Base-by-base conservation (phyloP, 1,140 invertebrate genomes). In the Galleria mellonella region DNA sequence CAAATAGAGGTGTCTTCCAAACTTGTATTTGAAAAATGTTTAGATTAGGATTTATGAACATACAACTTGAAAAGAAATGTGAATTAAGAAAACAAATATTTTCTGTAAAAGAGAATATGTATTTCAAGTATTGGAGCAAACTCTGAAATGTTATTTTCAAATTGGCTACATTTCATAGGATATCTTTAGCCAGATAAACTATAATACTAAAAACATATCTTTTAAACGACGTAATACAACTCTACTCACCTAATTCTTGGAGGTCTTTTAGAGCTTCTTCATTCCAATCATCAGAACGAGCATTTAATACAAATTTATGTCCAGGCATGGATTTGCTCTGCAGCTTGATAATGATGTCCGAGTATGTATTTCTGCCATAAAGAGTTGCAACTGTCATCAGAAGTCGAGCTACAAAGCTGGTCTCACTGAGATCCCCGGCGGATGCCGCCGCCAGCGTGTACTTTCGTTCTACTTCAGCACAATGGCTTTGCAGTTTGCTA, bases 291-390 rank as follows among this genome's bases (percentile, higher is more conserved):
- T 95, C 92, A 54, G 94, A 96, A 23, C 96, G 87, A n/a, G 96
- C 94, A 71, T 91, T 91, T 6, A 98, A 86, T 8, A 98, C 92
- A 89, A 98, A 94, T 83, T 94, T 95, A 78, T 98, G 97, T 9
- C 91, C 95, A 38, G 92, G 91, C 48, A 97, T 89, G 28, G 89
- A 79, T 62, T 89, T 89, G 64, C 91, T 89, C 42, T 89, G 87
- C n/a, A 97, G 84, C 70, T 91, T 89, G 43, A 94, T 90, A 51
- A 72, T 89, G 43, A 94, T 87, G 74, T 95, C 93, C 51, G 93
- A 94, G 74, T 96, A 97, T 10, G 90, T 89, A 43, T 92, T 90
- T 62, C 94, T 91, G 38, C 92, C 90, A 75, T 96, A 94, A 13
- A 98, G 83, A 4, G 92, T 91, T 6, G 93, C 90, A 36, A 98